Evolutionary conservation across 1,140 invertebrate genomes (phyloP).

Genomic region (Hyles vespertilio): DNA sequence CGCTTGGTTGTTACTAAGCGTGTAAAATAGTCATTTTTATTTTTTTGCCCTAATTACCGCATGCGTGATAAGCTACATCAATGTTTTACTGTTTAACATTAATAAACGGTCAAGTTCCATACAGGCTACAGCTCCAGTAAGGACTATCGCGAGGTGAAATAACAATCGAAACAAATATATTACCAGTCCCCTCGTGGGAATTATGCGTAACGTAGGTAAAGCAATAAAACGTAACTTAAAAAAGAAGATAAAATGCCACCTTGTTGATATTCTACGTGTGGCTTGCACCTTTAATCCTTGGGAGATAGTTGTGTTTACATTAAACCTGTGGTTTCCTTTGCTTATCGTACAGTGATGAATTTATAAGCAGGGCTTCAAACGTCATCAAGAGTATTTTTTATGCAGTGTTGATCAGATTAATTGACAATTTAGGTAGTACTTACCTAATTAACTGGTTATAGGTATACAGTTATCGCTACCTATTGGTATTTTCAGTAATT

Average conservation of each 20-base stretch:
- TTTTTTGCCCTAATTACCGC: too few relatives aligned
- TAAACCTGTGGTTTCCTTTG: constrained; percentile 14
- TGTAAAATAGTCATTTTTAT: too few relatives aligned
- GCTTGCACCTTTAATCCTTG: background rate
- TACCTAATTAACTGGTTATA: too few relatives aligned
- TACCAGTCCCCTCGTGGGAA: constrained; percentile 1
- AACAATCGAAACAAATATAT: constrained; percentile 5
- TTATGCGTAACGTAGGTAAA: constrained; percentile 6
- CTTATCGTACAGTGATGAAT: constrained; percentile 6
- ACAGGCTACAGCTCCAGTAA: background rate
- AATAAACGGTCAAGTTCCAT: too few relatives aligned
- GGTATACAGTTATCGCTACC: too few relatives aligned
- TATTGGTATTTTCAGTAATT: too few relatives aligned
- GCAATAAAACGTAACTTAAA: background rate
- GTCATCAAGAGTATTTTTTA: too few relatives aligned
- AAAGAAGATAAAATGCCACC: constrained; percentile 6
- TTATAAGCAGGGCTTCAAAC: background rate
- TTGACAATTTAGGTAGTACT: too few relatives aligned
- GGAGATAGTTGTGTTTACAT: constrained; percentile 12
- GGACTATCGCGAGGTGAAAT: background rate
- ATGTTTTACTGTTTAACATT: too few relatives aligned
- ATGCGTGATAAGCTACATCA: too few relatives aligned
- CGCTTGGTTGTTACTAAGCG: too few relatives aligned
- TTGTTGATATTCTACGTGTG: constrained; percentile 9
- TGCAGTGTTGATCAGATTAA: too few relatives aligned